Conservation (phyloP, 2,113 vertebrate genomes). For the Chrysemys picta region DNA sequence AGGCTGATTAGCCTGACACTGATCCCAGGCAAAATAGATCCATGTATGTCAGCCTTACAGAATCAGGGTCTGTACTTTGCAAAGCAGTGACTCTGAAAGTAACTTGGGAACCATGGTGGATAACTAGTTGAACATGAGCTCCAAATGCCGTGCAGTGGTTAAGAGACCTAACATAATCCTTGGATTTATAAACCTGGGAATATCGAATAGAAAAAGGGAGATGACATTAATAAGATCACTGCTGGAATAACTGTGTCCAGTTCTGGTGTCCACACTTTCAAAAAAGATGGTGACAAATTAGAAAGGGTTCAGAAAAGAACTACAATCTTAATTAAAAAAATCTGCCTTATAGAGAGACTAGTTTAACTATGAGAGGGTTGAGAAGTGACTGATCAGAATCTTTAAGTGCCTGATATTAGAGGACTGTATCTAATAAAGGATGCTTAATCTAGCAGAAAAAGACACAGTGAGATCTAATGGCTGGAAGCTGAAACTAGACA, state of each 20-base stretch:
- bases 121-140: neutral
- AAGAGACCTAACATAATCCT: neutral
- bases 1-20: neutral
- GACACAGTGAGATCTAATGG: neutral
- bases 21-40: neutral
- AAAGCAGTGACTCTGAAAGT: neutral
- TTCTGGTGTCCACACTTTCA: neutral
- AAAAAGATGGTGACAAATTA: neutral
- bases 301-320: neutral
- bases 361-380: neutral
- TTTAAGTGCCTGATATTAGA: neutral
- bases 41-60: neutral
- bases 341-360: neutral
- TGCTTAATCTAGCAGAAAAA: neutral
- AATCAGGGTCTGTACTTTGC: neutral
- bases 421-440: neutral
- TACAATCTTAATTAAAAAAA: conserved; percentile 7
- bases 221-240: neutral
- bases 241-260: neutral
- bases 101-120: neutral
- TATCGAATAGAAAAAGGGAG: neutral
- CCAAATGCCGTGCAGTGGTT: rapidly evolving
- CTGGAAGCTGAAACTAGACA: neutral
- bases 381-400: neutral
- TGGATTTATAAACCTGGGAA: neutral